Evolutionary conservation across 2,888 invertebrate species (phyloP).

Genomic region (Tricholauxania praeusta): DNA sequence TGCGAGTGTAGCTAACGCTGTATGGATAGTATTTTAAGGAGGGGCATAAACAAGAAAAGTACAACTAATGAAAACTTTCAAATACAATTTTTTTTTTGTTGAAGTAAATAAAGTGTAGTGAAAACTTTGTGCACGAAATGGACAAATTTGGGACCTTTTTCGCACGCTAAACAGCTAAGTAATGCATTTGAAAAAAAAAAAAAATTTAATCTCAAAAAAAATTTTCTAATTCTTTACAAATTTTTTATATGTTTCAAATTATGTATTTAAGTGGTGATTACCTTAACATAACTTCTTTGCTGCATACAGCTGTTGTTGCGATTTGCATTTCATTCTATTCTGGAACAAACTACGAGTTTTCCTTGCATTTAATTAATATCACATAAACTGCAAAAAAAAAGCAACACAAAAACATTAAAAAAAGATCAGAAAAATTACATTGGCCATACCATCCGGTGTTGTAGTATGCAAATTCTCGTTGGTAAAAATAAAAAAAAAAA

Average conservation of each 20-base stretch:
- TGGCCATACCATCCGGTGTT: neutral
- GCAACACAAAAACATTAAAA: too few relatives aligned
- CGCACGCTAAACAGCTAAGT: neutral
- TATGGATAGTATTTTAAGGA: neutral
- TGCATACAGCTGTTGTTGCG: neutral
- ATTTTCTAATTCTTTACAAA: too few relatives aligned
- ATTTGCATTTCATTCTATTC: neutral
- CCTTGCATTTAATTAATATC: constrained; percentile 29
- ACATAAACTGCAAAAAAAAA: constrained; percentile 11
- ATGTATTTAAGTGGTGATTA: neutral
- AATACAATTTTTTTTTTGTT: neutral
- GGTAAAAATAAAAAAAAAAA: constrained; percentile 31
- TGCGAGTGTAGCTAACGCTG: neutral
- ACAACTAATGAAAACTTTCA: neutral
- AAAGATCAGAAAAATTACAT: too few relatives aligned
- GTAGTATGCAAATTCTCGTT: constrained; percentile 24
- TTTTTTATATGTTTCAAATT: neutral
- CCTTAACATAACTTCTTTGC: neutral
- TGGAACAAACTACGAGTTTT: neutral
- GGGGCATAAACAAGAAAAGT: neutral
- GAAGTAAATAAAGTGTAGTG: constrained; percentile 7
- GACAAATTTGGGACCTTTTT: neutral
- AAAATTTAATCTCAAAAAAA: neutral
- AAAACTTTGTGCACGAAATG: neutral
- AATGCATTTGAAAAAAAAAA: neutral